Evolutionary conservation across 2,797 vertebrate genomes (phyloP).

Genomic region (Taenioides sp.): DNA sequence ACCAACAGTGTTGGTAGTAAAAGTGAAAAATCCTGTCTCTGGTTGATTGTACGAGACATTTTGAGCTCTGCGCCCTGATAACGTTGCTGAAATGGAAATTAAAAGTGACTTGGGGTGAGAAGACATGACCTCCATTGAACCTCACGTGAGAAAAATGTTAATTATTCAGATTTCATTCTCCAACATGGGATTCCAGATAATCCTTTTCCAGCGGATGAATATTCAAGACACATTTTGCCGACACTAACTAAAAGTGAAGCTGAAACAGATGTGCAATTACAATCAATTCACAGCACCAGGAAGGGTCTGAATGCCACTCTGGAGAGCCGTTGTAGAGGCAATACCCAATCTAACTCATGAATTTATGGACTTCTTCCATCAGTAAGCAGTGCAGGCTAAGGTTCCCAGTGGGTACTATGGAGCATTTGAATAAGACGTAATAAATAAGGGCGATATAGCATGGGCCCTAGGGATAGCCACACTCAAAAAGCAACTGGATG

Average conservation of each 20-base stretch:
- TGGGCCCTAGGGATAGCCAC: constrained; percentile 30
- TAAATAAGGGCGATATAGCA: constrained; percentile 42
- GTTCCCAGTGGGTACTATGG: constrained; percentile 39
- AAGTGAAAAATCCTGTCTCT: constrained; percentile 54
- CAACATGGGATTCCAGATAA: background rate
- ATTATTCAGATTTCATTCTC: constrained; percentile 32
- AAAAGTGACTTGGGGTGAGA: constrained; percentile 59
- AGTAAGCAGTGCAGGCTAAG: constrained; percentile 24
- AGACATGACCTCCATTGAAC: constrained; percentile 45
- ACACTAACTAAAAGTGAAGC: constrained; percentile 24
- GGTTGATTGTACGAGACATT: constrained; percentile 57
- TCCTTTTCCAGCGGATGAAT: constrained; percentile 1
- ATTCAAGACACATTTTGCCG: background rate
- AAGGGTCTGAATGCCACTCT: constrained; percentile 26
- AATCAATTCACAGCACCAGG: constrained; percentile 32
- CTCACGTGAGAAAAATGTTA: constrained; percentile 48
- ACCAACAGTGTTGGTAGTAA: constrained; percentile 72
- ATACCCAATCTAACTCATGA: constrained; percentile 47
- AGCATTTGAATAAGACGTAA: constrained; percentile 59
- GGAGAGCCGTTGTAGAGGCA: constrained; percentile 44
- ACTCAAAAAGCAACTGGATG: constrained; percentile 31
- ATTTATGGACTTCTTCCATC: constrained; percentile 45
- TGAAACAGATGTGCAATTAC: constrained; percentile 26
- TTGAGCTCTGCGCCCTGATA: constrained; percentile 50
- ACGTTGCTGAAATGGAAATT: constrained; percentile 59